These are phyloP conservation scores for Conomelus anceps DNA, from an alignment of 2,888 invertebrate species.

Conservation along the genomic window DNA sequence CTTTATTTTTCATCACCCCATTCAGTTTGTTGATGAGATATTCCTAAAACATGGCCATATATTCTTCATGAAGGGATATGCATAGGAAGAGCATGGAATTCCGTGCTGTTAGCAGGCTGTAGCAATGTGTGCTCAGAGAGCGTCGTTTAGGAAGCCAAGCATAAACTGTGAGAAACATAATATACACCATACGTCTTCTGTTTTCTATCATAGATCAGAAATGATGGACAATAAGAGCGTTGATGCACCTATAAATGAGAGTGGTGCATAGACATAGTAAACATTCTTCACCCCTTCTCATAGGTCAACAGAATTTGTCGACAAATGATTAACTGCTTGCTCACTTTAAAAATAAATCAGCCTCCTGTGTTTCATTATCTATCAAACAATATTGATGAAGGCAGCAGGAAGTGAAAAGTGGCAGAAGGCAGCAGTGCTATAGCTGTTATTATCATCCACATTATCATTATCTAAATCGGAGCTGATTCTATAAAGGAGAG, in stretches of 20 bases:
- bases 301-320: background rate
- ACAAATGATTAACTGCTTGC: background rate
- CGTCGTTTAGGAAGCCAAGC: background rate
- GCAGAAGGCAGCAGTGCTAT: background rate
- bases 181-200: background rate
- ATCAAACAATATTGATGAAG: background rate
- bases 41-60: background rate
- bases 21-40: too few species aligned
- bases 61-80: too few species aligned
- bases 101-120: background rate
- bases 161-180: background rate
- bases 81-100: background rate
- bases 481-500: too few species aligned
- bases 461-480: background rate
- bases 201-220: conserved; percentile 11
- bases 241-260: background rate
- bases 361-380: background rate
- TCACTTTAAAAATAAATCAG: background rate
- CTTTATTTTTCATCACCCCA: too few species aligned
- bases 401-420: background rate
- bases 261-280: background rate
- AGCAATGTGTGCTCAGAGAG: background rate
- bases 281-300: background rate
- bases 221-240: background rate
- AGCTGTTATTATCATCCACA: background rate